These are phyloP conservation scores for Scaptomyza caliginosa DNA, from an alignment of 2,888 invertebrate genomes.

Conservation along the genomic window DNA sequence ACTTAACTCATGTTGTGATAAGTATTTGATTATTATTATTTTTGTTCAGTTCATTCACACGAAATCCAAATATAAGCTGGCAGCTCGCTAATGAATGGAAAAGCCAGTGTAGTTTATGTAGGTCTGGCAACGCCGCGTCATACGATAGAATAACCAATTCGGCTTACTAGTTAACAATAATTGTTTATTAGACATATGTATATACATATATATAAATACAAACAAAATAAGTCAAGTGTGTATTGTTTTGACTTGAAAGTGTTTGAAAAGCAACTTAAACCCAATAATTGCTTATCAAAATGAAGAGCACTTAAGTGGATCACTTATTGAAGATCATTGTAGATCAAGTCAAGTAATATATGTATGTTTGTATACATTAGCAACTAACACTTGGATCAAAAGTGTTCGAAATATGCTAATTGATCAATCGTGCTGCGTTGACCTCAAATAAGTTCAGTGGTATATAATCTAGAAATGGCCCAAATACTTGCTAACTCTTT, in stretches of 20 bases:
- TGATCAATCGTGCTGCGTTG: constrained; percentile 29
- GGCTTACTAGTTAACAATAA: not conserved
- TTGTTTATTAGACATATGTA: too few relatives aligned
- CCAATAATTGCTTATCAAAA: not conserved
- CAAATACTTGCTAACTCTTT: constrained; percentile 2
- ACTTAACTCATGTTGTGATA: not conserved
- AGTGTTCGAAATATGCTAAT: constrained; percentile 37
- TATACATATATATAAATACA: not conserved
- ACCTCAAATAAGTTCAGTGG: constrained; percentile 17
- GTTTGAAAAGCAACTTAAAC: not conserved
- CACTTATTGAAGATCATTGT: constrained; percentile 19
- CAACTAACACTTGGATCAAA: constrained; percentile 26
- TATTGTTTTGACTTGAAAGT: constrained; percentile 1
- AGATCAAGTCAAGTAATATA: not conserved
- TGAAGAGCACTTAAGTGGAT: constrained; percentile 27
- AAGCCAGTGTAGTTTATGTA: not conserved
- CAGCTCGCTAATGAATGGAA: not conserved
- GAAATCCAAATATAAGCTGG: not conserved
- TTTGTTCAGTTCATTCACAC: not conserved
- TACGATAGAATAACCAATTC: not conserved
- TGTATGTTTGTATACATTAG: constrained; percentile 2
- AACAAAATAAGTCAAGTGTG: not conserved
- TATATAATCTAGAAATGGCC: constrained; percentile 11
- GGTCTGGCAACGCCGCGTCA: not conserved
- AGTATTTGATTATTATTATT: not conserved